phyloP scores from a whole-genome alignment of 2,113 vertebrate genomes.

The Romanogobio albipinnatus region DNA sequence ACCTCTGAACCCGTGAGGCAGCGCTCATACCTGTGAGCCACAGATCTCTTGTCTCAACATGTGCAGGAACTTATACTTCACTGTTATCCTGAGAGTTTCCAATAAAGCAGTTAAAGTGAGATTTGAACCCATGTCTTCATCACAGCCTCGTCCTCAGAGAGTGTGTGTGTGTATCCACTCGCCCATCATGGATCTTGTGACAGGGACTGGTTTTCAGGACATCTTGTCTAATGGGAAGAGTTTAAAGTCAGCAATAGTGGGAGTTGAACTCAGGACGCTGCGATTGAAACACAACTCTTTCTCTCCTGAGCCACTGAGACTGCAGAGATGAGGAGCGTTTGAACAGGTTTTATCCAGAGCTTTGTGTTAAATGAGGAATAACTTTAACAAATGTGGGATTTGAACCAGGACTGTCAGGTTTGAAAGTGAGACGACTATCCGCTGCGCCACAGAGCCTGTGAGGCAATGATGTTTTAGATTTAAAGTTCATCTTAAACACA shows the following conservation, averaged over 20 bases:
- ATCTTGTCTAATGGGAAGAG: not conserved
- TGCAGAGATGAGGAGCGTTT: no score
- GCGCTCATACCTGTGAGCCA: not conserved
- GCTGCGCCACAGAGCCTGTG: no score
- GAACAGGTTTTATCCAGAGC: not conserved
- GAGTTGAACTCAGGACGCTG: not conserved
- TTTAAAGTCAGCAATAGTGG: not conserved
- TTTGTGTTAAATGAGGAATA: not conserved
- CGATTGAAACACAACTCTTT: no score
- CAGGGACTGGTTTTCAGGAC: not conserved
- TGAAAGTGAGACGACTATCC: no score
- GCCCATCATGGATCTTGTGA: no score
- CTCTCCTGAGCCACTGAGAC: not conserved
- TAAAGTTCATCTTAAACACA: no score
- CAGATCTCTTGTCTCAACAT: not conserved
- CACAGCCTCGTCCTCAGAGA: not conserved
- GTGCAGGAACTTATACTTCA: not conserved
- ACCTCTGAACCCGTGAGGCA: not conserved
- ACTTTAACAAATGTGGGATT: not conserved
- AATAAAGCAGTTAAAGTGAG: not conserved
- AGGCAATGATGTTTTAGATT: no score
- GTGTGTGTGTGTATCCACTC: not conserved
- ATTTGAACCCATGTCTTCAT: not conserved
- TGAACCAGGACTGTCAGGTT: not conserved
- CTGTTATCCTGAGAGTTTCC: not conserved